phyloP scores from a whole-genome alignment of 1,140 invertebrate species.

The Metaphire vulgaris region DNA sequence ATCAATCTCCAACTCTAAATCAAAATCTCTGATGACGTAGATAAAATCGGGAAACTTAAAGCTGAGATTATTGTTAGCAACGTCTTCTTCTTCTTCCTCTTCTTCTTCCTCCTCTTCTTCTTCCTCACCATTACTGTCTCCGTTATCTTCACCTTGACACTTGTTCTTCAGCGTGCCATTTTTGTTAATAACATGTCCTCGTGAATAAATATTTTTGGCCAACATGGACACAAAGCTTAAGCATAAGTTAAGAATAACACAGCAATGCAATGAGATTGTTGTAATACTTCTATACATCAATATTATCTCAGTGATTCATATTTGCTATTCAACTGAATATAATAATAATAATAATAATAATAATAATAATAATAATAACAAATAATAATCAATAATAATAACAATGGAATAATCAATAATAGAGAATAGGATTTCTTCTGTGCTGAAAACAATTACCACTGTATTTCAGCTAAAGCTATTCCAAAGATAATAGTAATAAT shows the following conservation, averaged over 20 bases:
- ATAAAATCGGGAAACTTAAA: slow-evolving; percentile 5
- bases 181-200: background rate
- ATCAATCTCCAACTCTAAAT: slow-evolving; percentile 20
- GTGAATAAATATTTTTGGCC: background rate
- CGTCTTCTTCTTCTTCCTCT: background rate
- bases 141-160: background rate
- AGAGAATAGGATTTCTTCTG: too few relatives aligned
- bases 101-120: background rate
- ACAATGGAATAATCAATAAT: too few relatives aligned
- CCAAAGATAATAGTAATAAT: too few relatives aligned
- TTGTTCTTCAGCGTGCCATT: background rate
- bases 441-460: too few relatives aligned
- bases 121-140: background rate
- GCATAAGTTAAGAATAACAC: background rate
- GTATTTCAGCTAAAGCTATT: too few relatives aligned
- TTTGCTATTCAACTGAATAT: too few relatives aligned
- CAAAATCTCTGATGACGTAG: slow-evolving; percentile 15
- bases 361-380: too few relatives aligned
- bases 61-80: background rate
- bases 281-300: too few relatives aligned
- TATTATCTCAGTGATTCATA: too few relatives aligned
- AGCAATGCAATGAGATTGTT: too few relatives aligned
- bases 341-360: too few relatives aligned
- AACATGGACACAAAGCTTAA: background rate
- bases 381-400: too few relatives aligned